Conservation (phyloP, 2,797 vertebrate species). For the Argyrosomus regius region DNA sequence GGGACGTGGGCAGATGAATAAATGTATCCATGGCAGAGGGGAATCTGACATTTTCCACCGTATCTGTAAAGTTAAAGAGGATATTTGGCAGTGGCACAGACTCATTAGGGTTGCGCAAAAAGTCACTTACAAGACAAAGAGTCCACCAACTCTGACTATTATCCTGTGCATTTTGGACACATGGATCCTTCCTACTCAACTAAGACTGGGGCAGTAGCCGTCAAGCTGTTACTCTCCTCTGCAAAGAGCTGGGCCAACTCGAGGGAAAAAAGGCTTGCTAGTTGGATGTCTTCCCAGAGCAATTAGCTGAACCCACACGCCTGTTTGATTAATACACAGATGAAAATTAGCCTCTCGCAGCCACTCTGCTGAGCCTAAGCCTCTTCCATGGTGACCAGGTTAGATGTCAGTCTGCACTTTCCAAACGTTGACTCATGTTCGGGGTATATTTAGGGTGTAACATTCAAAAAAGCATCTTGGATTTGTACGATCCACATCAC, state of each 20-base stretch:
- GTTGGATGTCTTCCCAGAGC: constrained; percentile 83
- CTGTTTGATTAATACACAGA: constrained; percentile 84
- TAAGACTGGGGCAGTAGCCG: constrained; percentile 46
- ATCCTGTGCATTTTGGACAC: constrained; percentile 39
- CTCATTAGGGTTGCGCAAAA: constrained; percentile 19
- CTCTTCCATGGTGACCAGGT: constrained; percentile 47
- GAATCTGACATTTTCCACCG: constrained; percentile 26
- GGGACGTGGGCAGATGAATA: constrained; percentile 28
- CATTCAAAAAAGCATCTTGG: constrained; percentile 18
- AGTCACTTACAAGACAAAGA: constrained; percentile 46
- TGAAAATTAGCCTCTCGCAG: constrained; percentile 75
- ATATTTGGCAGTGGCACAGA: neutral
- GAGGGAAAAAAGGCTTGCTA: constrained; percentile 38
- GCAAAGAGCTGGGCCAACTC: constrained; percentile 56
- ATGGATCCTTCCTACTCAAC: constrained; percentile 46
- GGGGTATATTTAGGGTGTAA: constrained; percentile 9
- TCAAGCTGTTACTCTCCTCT: constrained; percentile 65
- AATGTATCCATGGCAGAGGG: constrained; percentile 1
- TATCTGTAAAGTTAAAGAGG: constrained; percentile 28
- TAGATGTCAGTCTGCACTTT: constrained; percentile 30
- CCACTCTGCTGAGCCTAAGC: constrained; percentile 38
- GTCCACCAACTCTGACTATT: constrained; percentile 34
- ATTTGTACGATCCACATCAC: constrained; percentile 33
- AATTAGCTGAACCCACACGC: constrained; percentile 82
- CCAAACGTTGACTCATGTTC: constrained; percentile 21